Evolutionary conservation across 92 coral and sea anemone genomes (phyloP), one percentile per base, ranked within the genome.

Genomic region (Galaxea fascicularis): DNA sequence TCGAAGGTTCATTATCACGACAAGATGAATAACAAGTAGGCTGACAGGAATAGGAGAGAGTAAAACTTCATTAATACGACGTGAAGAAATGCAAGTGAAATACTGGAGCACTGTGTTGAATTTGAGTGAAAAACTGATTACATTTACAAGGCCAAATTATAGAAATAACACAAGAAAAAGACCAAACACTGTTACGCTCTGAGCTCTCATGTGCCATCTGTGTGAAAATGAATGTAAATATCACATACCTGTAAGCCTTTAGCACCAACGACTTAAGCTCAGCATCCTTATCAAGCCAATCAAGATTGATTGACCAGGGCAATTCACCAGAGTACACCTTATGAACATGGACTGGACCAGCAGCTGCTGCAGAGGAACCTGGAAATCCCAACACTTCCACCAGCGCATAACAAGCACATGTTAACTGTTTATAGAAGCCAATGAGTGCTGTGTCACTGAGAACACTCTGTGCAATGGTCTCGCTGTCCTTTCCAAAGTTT

Each of bases 241-340:
- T 11, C 51, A 20, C 20, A 17, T 67, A 97, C 99, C 99, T 97
- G 93, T 95, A 97, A 28, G 99, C 99, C 44, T 89, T 90, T 46
- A 97, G 47, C 28, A 97, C 93, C 22, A 97, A 80, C n/a, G 86
- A 75, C 73, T 80, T 91, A 0, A 97, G 90, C 57, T 90, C 89
- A 0, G 77, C 64, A 67, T 95, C 93, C 57, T 91, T 83, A 28
- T 80, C 87, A 24, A 97, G 84, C 94, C 98, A 93, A 31, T 97
- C 99, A 39, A 87, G 79, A 75, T 94, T 90, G 14, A 92, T 79
- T 31, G 99, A 97, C 99, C 99, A 97, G 2, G 99, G 99, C 0
- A 97, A 79, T 35, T 92, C 91, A 11, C 94, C 94, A 69, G 83
- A 74, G 73, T 90, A 97, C 39, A 92, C 93, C 71, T 87, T 93